Evolutionary conservation across 2,113 vertebrate species (phyloP).

Genomic region (Ochotona princeps): DNA sequence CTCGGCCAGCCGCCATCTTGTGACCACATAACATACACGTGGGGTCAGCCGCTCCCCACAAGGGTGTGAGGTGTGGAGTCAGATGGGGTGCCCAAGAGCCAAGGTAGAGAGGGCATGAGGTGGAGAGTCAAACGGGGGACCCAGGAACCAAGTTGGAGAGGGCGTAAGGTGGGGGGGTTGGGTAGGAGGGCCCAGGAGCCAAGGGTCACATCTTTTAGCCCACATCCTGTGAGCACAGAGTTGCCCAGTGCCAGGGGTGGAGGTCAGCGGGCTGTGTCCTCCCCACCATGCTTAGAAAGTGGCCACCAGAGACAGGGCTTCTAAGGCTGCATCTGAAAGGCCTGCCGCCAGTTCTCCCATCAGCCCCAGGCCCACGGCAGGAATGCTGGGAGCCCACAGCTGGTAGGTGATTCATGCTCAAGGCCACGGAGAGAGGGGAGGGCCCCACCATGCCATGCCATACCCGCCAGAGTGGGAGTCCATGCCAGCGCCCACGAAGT

Average conservation of each 20-base stretch:
- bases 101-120: too few species aligned
- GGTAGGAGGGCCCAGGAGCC: background rate
- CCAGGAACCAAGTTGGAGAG: background rate
- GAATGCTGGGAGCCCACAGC: slow-evolving; percentile 26
- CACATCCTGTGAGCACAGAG: background rate
- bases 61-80: too few species aligned
- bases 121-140: too few species aligned
- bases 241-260: too few species aligned
- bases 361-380: background rate
- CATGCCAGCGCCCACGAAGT: background rate
- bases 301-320: background rate
- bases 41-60: too few species aligned
- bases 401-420: background rate
- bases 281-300: background rate
- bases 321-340: background rate
- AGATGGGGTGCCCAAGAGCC: too few species aligned
- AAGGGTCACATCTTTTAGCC: background rate
- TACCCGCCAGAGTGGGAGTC: too few species aligned
- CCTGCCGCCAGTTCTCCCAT: background rate
- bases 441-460: too few species aligned
- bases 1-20: too few species aligned
- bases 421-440: background rate
- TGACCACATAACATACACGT: too few species aligned
- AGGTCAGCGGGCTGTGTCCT: background rate
- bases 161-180: background rate